Percentiles rank a stretch among this genome's conserved stretches.
Evolutionary conservation across 23 tunicate species (phyloP).

Genomic region (Ascidia mentula): DNA sequence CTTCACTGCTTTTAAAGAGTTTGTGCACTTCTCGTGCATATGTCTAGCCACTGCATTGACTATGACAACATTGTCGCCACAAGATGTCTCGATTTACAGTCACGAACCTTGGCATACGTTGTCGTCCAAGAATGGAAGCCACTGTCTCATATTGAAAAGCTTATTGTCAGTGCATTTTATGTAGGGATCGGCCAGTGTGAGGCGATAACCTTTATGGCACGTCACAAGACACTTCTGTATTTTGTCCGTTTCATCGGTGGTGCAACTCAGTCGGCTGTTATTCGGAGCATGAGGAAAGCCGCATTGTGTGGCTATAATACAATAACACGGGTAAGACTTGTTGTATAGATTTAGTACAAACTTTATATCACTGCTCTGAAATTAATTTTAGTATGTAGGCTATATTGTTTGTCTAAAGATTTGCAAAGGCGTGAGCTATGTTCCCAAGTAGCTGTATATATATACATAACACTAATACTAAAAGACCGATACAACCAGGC

Average conservation of each 20-base stretch:
- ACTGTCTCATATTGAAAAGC: neutral
- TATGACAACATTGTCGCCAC: too few species aligned
- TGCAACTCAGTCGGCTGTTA: conserved; percentile 65
- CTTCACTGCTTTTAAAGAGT: neutral
- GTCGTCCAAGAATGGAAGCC: conserved; percentile 65
- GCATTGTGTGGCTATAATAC: conserved; percentile 47
- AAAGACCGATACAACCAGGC: too few species aligned
- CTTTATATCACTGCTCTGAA: too few species aligned
- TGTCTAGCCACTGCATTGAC: neutral
- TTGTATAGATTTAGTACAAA: too few species aligned
- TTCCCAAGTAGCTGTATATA: too few species aligned
- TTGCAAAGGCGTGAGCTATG: too few species aligned
- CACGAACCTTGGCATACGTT: conserved; percentile 58
- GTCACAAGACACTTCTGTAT: conserved; percentile 48
- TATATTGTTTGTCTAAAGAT: too few species aligned
- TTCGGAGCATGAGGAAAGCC: conserved; percentile 51
- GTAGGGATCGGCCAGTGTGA: conserved; percentile 57
- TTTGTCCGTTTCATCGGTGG: conserved; percentile 20
- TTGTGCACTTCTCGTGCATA: neutral
- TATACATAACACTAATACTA: too few species aligned
- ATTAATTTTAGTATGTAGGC: too few species aligned
- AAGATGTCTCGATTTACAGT: too few species aligned
- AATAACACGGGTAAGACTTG: too few species aligned
- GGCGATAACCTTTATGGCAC: conserved; percentile 36
- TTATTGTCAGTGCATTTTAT: conserved; percentile 39